Conservation (phyloP, 1,140 invertebrate genomes). For the Anagrus nilaparvatae region DNA sequence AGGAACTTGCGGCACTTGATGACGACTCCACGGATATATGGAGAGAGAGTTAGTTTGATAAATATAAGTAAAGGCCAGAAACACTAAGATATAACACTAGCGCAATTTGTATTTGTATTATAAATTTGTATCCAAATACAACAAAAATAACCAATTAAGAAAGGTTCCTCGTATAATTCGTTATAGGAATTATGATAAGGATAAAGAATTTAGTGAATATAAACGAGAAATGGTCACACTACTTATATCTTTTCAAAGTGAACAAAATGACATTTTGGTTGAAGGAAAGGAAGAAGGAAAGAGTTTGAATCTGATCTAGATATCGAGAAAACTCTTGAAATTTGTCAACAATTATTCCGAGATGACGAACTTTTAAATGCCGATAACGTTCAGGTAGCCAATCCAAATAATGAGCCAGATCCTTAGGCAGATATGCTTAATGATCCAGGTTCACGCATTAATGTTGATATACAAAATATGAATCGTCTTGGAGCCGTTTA, state of each 20-base stretch:
- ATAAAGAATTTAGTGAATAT: too few species aligned
- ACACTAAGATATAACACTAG: slow-evolving; percentile 18
- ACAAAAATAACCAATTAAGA: slow-evolving; percentile 19
- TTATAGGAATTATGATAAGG: slow-evolving; percentile 29
- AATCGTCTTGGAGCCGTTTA: slow-evolving; percentile 16
- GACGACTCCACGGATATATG: slow-evolving; percentile 22
- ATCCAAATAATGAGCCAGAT: too few species aligned
- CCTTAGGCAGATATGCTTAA: slow-evolving; percentile 1
- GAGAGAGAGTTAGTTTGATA: slow-evolving; percentile 26
- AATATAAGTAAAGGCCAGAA: slow-evolving; percentile 22
- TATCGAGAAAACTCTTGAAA: slow-evolving; percentile 11
- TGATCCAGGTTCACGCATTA: slow-evolving; percentile 8
- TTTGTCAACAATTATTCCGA: slow-evolving; percentile 18
- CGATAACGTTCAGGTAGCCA: slow-evolving; percentile 6
- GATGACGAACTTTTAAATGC: slow-evolving; percentile 14
- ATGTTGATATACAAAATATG: slow-evolving; percentile 9
- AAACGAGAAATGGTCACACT: slow-evolving; percentile 27
- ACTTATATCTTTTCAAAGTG: slow-evolving; percentile 26
- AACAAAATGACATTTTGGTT: slow-evolving; percentile 20
- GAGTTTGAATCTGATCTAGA: slow-evolving; percentile 10
- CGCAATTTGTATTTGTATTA: slow-evolving; percentile 23
- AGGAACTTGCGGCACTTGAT: too few species aligned
- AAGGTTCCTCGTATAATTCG: slow-evolving; percentile 21
- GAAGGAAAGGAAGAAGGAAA: slow-evolving; percentile 16
- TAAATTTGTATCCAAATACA: slow-evolving; percentile 17